A percentile compares a stretch with the other conserved stretches of the same genome.
Conservation (phyloP, 1,140 invertebrate species). For the Saxidomus purpurata region DNA sequence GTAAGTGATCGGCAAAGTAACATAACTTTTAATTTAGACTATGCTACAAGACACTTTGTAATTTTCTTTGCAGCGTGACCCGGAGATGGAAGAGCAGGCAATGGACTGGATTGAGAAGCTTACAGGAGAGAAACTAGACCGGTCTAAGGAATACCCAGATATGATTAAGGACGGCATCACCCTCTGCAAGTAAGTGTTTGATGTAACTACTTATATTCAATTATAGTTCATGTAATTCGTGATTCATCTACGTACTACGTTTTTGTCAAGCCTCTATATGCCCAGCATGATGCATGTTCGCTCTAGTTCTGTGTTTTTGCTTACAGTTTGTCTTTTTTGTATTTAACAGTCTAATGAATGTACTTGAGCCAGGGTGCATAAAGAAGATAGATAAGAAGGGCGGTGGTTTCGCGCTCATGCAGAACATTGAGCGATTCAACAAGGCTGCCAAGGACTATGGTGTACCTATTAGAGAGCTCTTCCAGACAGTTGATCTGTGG, state of each 20-base stretch:
- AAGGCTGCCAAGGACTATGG: slow-evolving; percentile 94
- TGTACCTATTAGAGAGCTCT: slow-evolving; percentile 95
- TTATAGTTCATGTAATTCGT: no score
- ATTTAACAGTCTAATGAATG: slow-evolving; percentile 92
- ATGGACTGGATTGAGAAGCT: slow-evolving; percentile 97
- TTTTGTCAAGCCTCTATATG: no score
- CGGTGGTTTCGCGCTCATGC: slow-evolving; percentile 98
- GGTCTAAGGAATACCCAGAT: slow-evolving; percentile 90
- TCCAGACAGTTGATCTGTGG: slow-evolving; percentile 97
- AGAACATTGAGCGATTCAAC: slow-evolving; percentile 97
- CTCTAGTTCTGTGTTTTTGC: no score
- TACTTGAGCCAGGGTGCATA: slow-evolving; percentile 92
- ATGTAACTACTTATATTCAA: no score
- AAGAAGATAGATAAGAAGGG: slow-evolving; percentile 95
- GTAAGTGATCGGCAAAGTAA: no score
- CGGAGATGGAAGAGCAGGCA: slow-evolving; percentile 92
- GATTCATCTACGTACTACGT: no score
- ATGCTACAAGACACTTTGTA: no score
- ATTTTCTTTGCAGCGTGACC: slow-evolving; percentile 90
- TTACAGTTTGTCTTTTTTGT: not conserved
- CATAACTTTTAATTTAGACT: no score
- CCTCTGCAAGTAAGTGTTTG: slow-evolving; percentile 91
- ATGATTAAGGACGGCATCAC: slow-evolving; percentile 96
- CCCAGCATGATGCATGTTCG: no score
- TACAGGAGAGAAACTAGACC: slow-evolving; percentile 92